Base-by-base conservation (phyloP, 2,113 vertebrate species). In the Montifringilla adamsi region DNA sequence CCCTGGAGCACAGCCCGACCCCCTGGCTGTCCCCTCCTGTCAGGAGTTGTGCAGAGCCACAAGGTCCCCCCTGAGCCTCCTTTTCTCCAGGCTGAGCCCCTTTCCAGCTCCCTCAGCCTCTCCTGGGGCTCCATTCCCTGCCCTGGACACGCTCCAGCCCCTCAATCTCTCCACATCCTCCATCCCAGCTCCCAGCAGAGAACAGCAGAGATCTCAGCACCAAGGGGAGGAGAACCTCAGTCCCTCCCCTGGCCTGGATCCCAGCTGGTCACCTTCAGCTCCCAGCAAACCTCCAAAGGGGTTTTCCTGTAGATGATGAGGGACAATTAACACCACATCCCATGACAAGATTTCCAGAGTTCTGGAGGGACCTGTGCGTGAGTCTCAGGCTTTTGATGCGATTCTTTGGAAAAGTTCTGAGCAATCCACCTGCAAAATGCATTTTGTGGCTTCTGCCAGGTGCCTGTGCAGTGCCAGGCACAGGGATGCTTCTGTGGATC, bases 101-200 rank as follows among this genome's bases (percentile, higher is more conserved):
- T 62, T 31, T 4, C 27, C 73, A 87, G 74, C 74, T 87, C 74
- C 74, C 73, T 39, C 83, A 72, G 49, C 24, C 20, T 3, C 49
- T 53, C 37, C 59, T 59, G 73, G 18, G 20, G 73, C 52, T 53
- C 47, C 58, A 66, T 23, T 78, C 63, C 27, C 46, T 78, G 1
- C 33, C 16, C 55, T 60, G 55, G 15, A 33, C 11, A 0, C 0
- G 0, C 56, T 47, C 56, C 68, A 81, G 43, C 22, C 59, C 59
- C 50, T 73, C 59, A 11, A 0, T n/a, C 19, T 53, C 37, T 66
- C 59, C 52, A 14, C 46, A 39, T 12, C 12, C 68, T 28, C 11
- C 24, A 9, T 15, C 73, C 62, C 53, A 60, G 1, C 47, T 41
- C 43, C 7, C 66, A 63, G 16, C 46, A 89, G 73, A n/a, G 18